Conservation (phyloP, 2,797 vertebrate species). For the Pristis pectinata region DNA sequence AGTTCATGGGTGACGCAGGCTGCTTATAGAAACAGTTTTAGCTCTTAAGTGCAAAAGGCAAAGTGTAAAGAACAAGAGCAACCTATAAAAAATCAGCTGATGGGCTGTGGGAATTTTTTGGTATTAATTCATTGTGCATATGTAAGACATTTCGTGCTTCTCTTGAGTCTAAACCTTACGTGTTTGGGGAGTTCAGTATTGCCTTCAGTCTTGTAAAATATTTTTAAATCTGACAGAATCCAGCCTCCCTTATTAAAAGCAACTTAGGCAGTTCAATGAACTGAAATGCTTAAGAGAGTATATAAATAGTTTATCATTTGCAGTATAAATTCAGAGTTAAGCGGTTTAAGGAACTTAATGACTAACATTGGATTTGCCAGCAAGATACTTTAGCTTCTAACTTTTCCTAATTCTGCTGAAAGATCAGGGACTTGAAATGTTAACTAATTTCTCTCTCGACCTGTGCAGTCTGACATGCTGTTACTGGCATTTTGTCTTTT, state of each 20-base stretch:
- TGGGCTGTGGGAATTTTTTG: background rate
- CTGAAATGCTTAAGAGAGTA: background rate
- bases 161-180: background rate
- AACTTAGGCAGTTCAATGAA: background rate
- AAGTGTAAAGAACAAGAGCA: background rate
- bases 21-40: background rate
- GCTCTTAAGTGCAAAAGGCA: background rate
- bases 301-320: background rate
- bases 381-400: background rate
- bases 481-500: background rate
- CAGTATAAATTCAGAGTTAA: background rate
- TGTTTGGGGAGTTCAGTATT: background rate
- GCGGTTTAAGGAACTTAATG: background rate
- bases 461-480: too few species aligned
- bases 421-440: too few species aligned
- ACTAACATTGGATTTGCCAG: background rate
- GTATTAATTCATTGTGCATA: background rate
- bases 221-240: background rate
- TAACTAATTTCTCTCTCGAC: too few species aligned
- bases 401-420: too few species aligned
- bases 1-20: background rate
- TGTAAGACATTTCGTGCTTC: background rate
- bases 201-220: background rate
- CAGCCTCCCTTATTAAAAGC: background rate
- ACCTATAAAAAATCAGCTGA: background rate